These are phyloP conservation scores for Eupithecia abbreviata DNA, from an alignment of 2,888 invertebrate species.

Conservation along the genomic window DNA sequence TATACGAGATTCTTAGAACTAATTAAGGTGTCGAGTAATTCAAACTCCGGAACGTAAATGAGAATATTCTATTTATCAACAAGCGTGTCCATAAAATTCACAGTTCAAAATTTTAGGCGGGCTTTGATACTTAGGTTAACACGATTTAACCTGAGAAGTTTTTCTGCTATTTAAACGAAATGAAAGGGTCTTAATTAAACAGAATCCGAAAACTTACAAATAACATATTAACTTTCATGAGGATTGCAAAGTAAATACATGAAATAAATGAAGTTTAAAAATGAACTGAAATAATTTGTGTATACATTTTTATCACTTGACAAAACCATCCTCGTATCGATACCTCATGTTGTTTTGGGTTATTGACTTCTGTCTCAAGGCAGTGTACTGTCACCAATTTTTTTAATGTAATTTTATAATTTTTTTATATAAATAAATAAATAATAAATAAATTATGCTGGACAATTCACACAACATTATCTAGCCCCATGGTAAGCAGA, in stretches of 20 bases:
- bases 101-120: neutral
- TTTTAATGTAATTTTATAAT: too few relatives aligned
- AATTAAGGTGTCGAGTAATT: constrained; percentile 75
- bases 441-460: too few relatives aligned
- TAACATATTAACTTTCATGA: too few relatives aligned
- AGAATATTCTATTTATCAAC: constrained; percentile 67
- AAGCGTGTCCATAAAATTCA: constrained; percentile 44
- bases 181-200: neutral
- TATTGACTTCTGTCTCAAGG: neutral
- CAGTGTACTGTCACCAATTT: neutral
- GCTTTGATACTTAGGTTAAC: neutral
- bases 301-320: neutral
- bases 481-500: too few relatives aligned
- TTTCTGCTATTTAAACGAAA: neutral
- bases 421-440: too few relatives aligned
- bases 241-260: too few relatives aligned
- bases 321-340: neutral
- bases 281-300: neutral
- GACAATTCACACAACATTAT: too few relatives aligned
- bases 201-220: neutral
- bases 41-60: constrained; percentile 68
- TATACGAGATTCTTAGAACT: constrained; percentile 74
- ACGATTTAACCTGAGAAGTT: neutral
- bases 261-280: too few relatives aligned
- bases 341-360: neutral